Conservation (phyloP, 2,888 invertebrate genomes). For the Leptothorax acervorum region DNA sequence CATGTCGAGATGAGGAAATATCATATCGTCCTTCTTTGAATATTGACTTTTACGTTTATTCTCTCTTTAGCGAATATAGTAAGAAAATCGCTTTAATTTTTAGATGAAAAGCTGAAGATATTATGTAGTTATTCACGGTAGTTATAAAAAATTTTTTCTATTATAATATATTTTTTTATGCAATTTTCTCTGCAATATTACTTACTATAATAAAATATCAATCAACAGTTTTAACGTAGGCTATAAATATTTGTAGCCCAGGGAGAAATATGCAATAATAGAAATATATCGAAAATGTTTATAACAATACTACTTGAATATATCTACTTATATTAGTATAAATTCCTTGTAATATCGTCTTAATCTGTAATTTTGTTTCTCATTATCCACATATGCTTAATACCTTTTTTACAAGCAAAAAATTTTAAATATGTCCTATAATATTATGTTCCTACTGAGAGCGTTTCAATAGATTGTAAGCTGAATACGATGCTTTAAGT, state of each 20-base stretch:
- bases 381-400: neutral
- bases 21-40: neutral
- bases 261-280: neutral
- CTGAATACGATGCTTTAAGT: slow-evolving; percentile 70
- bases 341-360: neutral
- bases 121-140: neutral
- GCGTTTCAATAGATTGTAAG: slow-evolving; percentile 66
- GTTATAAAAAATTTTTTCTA: neutral
- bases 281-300: slow-evolving; percentile 1
- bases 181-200: neutral
- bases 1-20: neutral
- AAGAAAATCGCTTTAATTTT: neutral
- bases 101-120: neutral
- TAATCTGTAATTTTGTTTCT: neutral
- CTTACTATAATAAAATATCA: neutral
- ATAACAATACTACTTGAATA: neutral
- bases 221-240: too few relatives aligned
- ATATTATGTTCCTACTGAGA: neutral
- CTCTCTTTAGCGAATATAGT: neutral
- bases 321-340: neutral
- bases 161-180: neutral
- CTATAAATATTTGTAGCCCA: neutral
- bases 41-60: neutral
- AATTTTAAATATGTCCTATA: neutral
- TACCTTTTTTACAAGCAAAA: neutral